Base-by-base conservation (phyloP, 2,113 vertebrate genomes). In the Fukomys damarensis region DNA sequence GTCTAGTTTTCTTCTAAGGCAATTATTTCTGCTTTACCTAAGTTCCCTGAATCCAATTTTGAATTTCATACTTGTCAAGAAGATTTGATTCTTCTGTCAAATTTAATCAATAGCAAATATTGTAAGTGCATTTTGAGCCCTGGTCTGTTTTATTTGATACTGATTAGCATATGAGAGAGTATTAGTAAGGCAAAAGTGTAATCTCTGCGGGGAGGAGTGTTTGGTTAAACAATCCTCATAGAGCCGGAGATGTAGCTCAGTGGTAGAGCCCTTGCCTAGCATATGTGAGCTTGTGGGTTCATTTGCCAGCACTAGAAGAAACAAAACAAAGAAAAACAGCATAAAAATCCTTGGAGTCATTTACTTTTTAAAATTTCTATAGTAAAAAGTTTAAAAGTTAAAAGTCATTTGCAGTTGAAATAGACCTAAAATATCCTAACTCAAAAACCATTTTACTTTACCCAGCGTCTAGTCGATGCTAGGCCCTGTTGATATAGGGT, bases 361-460 rank as follows among this genome's bases (percentile, higher is more conserved):
- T 77, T 52, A 77, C 28, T 77, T 77, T 52, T 77, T 6, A 46
- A 76, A 52, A 19, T 32, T 77, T 52, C 13, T 19, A 35, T 7
- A 52, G 6, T 30, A 76, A 43, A 68, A 68, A 68, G 32, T 68
- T 68, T 68, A 70, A 70, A 93, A 76, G 32, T 68, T 68, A 70
- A 70, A 93, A 76, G 32, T 68, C 22, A 54, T 52, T 77, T 9
- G 22, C 22, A 30, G 16, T 63, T 5, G 63, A 93, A 89, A 70
- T 35, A 24, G 41, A 14, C 43, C 61, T 20, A 49, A 89, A 85
- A 9, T 32, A 77, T 3, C 28, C 14, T 79, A 14, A 43, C 24
- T 74, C 24, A 74, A 74, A 84, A 89, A 83, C 24, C 19, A 89
- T 89, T 89, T 89, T 96, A 59, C 61, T 70, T 93, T 84, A 59